phyloP scores from a whole-genome alignment of 2,113 vertebrate genomes.

The Channa maculata region DNA sequence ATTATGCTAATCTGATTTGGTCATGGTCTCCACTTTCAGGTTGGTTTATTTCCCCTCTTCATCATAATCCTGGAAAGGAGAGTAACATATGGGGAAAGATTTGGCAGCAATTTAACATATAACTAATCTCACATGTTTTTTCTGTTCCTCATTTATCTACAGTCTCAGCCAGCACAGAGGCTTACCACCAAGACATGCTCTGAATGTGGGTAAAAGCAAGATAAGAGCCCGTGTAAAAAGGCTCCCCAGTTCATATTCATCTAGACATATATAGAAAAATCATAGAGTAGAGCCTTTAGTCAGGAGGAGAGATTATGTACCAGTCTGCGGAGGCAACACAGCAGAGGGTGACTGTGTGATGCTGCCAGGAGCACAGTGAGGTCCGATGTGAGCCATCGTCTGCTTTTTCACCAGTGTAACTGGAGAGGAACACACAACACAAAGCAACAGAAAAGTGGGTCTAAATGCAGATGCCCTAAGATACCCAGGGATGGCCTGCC shows the following conservation, averaged over 20 bases:
- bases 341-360: constrained; percentile 20
- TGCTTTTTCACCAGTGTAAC: constrained; percentile 61
- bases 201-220: constrained; percentile 12
- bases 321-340: constrained; percentile 33
- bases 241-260: constrained; percentile 40
- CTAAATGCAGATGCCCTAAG: constrained; percentile 44
- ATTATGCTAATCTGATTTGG: constrained; percentile 49
- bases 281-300: too few relatives aligned
- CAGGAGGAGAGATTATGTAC: constrained; percentile 28
- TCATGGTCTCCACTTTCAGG: constrained; percentile 40
- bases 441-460: constrained; percentile 78
- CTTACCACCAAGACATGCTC: constrained; percentile 24
- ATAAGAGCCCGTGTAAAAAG: constrained; percentile 28
- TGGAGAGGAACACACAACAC: constrained; percentile 74
- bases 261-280: constrained; percentile 1
- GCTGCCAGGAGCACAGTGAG: constrained; percentile 26
- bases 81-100: constrained; percentile 25
- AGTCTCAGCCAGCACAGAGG: constrained; percentile 29
- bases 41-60: constrained; percentile 41
- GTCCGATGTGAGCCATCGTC: constrained; percentile 39
- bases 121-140: constrained; percentile 53
- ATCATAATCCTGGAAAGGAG: constrained; percentile 36
- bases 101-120: constrained; percentile 47
- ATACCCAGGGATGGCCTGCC: constrained; percentile 8
- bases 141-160: constrained; percentile 48